phyloP scores from a whole-genome alignment of 2,113 vertebrate species.

The Oenanthe melanoleuca region DNA sequence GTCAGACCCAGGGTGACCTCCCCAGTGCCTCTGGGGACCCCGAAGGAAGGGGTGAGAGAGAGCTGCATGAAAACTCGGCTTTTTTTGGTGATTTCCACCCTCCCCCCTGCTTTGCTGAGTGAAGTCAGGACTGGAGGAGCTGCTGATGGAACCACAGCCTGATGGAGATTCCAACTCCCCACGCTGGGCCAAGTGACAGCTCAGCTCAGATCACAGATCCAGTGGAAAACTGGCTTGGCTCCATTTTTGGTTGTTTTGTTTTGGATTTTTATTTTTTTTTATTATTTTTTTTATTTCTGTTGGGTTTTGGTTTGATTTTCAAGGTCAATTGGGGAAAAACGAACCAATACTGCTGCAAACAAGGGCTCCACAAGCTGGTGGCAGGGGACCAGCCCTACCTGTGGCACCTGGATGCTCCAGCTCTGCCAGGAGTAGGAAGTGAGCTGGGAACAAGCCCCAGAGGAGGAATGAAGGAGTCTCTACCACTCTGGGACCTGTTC shows the following conservation, averaged over 20 bases:
- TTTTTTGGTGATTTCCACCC: background rate
- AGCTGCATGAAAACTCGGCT: background rate
- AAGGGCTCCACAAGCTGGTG: background rate
- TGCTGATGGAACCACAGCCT: background rate
- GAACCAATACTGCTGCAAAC: background rate
- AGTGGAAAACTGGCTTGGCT: background rate
- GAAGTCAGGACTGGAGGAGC: background rate
- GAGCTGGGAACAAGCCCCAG: background rate
- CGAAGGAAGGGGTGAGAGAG: rapidly evolving
- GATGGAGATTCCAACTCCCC: background rate
- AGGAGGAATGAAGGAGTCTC: background rate
- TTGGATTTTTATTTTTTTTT: too few relatives aligned
- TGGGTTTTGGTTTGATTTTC: background rate
- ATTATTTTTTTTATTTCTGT: background rate
- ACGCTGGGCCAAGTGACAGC: rapidly evolving
- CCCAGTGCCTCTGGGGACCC: background rate
- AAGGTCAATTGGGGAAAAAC: background rate
- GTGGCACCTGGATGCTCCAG: background rate
- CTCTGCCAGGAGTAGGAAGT: background rate
- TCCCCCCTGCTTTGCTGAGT: background rate
- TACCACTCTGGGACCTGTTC: background rate
- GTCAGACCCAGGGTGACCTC: background rate
- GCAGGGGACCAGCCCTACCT: background rate
- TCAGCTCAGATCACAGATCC: background rate
- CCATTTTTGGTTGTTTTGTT: background rate